These are phyloP conservation scores for Oceanodroma tethys DNA, from an alignment of 2,113 vertebrate genomes.

Conservation along the genomic window DNA sequence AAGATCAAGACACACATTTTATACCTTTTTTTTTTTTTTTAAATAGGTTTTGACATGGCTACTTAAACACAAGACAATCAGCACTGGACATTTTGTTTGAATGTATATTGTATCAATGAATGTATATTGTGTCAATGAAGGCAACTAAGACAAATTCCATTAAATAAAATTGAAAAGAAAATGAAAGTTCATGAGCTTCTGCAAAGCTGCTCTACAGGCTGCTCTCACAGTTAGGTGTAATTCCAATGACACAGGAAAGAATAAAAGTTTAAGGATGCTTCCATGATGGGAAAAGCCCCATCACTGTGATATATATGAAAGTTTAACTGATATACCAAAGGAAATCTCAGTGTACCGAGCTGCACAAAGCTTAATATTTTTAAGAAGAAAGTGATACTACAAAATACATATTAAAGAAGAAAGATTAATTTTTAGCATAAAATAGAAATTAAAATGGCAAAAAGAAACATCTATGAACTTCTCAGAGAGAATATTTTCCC, in stretches of 20 bases:
- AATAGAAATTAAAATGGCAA: background rate
- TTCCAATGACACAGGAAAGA: background rate
- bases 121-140: background rate
- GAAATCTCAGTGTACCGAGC: background rate
- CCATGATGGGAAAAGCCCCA: background rate
- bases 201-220: background rate
- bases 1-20: background rate
- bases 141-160: background rate
- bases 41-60: background rate
- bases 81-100: background rate
- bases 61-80: background rate
- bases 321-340: background rate
- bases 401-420: background rate
- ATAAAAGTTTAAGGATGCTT: background rate
- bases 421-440: background rate
- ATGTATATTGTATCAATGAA: background rate
- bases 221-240: background rate
- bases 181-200: background rate
- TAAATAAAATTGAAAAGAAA: background rate
- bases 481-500: background rate
- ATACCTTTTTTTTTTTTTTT: background rate
- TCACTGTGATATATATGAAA: background rate
- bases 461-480: background rate
- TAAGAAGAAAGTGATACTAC: background rate
- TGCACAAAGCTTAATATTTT: background rate